Base-by-base conservation (phyloP, 2,113 vertebrate genomes). In the Hippocampus zosterae region DNA sequence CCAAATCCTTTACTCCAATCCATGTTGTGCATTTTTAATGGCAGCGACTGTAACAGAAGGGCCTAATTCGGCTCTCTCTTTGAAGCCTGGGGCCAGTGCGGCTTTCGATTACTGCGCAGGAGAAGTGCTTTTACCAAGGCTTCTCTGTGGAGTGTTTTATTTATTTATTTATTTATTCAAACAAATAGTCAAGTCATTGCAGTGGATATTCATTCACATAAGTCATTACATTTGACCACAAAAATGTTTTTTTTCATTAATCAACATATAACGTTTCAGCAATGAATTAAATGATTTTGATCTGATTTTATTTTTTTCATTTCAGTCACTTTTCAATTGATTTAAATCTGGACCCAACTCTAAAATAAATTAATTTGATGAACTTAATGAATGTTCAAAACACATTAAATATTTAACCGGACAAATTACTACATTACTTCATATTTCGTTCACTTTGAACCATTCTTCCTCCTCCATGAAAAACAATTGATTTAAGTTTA, bases 21-120 rank as follows among this genome's bases (percentile, higher is more conserved):
- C 42, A 57, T 70, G 60, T 71, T 70, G 55, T 69, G 67, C 42
- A 40, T 75, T 81, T 77, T 74, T 69, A 71, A 75, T 70, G 62
- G 0, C 13, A 56, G 5, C 69, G 66, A 23, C 57, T 65, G 55
- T 15, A 60, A 60, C 25, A 44, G 62, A 44, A 65, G 62, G n/a
- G 62, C 62, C 62, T 64, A 64, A 64, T 64, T 42, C 37, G 21
- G 11, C n/a, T 64, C 27, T 65, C 23, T 16, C 41, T 65, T 46
- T 64, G 19, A 64, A 64, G 61, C 61, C 55, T 15, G 55, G 5
- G 55, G 55, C 23, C n/a, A 25, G 41, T 21, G 41, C n/a, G 13
- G 21, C 40, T 64, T 42, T 64, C n/a, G 40, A 41, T 41, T 63
- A 41, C 41, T 8, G 6, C 21, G 21, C 37, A 63, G 61, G 2